phyloP scores from a whole-genome alignment of 2,888 invertebrate genomes.

The Homarus gammarus region DNA sequence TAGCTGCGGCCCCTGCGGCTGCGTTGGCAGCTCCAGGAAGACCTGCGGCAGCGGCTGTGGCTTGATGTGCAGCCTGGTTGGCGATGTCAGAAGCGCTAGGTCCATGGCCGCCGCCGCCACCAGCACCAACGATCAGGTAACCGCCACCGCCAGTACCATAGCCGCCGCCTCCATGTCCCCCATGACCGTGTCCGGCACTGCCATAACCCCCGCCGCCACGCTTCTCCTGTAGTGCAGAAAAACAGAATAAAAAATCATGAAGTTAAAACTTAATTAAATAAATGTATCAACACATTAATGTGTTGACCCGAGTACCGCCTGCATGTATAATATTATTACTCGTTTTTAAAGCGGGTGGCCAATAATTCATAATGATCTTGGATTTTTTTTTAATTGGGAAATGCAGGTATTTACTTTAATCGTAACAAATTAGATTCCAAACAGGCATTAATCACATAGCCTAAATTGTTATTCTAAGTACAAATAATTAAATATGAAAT shows the following conservation, averaged over 20 bases:
- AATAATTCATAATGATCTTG: not conserved
- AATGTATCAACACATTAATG: not conserved
- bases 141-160: slow-evolving; percentile 36
- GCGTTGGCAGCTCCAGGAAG: slow-evolving; percentile 58
- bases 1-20: slow-evolving; percentile 62
- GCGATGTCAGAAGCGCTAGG: slow-evolving; percentile 53
- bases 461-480: too few species aligned
- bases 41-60: slow-evolving; percentile 64
- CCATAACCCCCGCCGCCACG: not conserved
- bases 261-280: not conserved
- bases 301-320: not conserved
- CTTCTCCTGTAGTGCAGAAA: slow-evolving; percentile 24
- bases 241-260: not conserved
- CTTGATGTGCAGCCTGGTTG: slow-evolving; percentile 68
- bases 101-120: slow-evolving; percentile 44
- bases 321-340: too few species aligned
- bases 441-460: too few species aligned
- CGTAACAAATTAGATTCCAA: too few species aligned
- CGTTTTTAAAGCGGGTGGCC: too few species aligned
- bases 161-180: slow-evolving; percentile 41
- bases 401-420: too few species aligned
- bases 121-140: slow-evolving; percentile 33
- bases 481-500: too few species aligned
- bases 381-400: too few species aligned
- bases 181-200: slow-evolving; percentile 10